Conservation (phyloP, 2,797 vertebrate genomes). For the Pagetopsis macropterus region DNA sequence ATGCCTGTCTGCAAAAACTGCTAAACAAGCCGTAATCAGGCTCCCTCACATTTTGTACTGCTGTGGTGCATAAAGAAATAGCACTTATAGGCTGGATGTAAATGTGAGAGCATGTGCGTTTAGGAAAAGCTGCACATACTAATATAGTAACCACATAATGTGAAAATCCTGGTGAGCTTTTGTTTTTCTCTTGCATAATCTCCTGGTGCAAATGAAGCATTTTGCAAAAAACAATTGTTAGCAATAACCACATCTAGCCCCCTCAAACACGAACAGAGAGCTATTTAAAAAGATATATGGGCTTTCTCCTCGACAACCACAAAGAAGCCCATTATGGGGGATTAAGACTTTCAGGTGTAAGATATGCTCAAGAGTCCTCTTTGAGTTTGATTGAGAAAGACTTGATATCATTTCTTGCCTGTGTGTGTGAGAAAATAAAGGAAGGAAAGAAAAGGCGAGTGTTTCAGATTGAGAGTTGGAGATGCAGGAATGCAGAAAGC, state of each 20-base stretch:
- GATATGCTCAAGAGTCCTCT: conserved; percentile 70
- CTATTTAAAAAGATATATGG: conserved; percentile 52
- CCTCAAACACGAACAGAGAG: conserved; percentile 28
- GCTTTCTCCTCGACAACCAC: conserved; percentile 51
- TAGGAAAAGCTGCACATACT: conserved; percentile 7
- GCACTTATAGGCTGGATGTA: conserved; percentile 22
- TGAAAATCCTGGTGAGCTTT: conserved; percentile 24
- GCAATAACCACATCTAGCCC: conserved; percentile 32
- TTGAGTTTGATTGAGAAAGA: conserved; percentile 52
- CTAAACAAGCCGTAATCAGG: conserved; percentile 44
- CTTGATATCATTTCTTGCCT: conserved; percentile 50
- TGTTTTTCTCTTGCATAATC: conserved; percentile 15
- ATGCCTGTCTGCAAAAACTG: conserved; percentile 44
- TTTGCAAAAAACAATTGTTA: conserved; percentile 33
- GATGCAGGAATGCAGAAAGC: conserved; percentile 44
- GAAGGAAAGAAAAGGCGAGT: conserved; percentile 37
- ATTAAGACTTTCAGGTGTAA: conserved; percentile 68
- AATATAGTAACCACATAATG: conserved; percentile 18
- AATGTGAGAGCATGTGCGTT: conserved; percentile 21
- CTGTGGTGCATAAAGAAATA: conserved; percentile 7
- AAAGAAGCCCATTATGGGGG: conserved; percentile 72
- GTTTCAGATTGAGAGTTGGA: conserved; percentile 40
- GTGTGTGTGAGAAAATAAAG: conserved; percentile 20
- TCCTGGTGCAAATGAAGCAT: conserved; percentile 15
- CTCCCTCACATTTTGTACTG: conserved; percentile 33